Evolutionary conservation across 1,140 invertebrate species (phyloP), one percentile per base, ranked within the genome.

Genomic region (Orchestia grillus): DNA sequence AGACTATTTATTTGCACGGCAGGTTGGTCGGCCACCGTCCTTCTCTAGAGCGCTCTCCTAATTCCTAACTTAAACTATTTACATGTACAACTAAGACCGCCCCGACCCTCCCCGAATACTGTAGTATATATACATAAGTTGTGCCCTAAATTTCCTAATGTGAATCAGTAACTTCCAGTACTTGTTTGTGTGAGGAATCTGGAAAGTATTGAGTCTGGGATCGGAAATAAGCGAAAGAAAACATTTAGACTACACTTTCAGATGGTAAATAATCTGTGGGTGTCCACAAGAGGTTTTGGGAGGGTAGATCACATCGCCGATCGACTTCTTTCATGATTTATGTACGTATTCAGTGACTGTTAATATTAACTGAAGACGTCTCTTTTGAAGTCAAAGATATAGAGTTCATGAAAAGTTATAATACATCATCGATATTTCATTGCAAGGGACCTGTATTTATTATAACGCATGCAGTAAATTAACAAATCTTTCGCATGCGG

Each of bases 61-160:
- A 53, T 41, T 91, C 4, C 88, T 44, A 91, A 36, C 88, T 91
- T 91, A 44, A 47, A 44, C 92, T 94, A 94, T 94, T 44, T 94
- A 94, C 92, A 94, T 40, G 44, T 40, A 94, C 44, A 6, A 45
- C 92, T 45, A 45, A 94, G 43, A 94, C 44, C 92, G 92, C 92
- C 92, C 92, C 92, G 92, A 94, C 92, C 92, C 41, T 94, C 92
- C 92, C 92, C 92, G 92, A 94, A 45, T 45, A 94, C 92, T 94
- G 92, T 44, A 94, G 44, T 94, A 94, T 94, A 44, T 77, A 77
- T 94, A 94, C 92, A 94, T 94, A n/a, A 94, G 92, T 94, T 47
- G 92, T 94, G 92, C 92, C 92, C 92, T 94, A 94, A 94, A 44
- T 94, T 94, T 94, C 44, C 44, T 94, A 94, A 94, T 94, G 92